phyloP scores from a whole-genome alignment of 2,888 invertebrate species.

The Hydroisotoma schaefferi region DNA sequence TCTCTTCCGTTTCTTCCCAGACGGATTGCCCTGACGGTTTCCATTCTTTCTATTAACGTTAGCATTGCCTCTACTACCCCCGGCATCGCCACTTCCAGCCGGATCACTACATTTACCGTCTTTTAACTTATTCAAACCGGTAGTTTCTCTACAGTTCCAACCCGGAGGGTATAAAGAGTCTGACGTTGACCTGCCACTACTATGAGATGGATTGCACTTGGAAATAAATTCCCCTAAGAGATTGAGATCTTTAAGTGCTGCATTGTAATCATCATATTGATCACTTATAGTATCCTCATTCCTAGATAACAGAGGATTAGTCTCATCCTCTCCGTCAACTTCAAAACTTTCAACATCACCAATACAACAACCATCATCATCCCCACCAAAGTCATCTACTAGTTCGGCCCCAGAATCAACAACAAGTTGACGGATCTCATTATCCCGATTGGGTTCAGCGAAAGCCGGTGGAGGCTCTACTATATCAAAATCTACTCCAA shows the following conservation, averaged over 20 bases:
- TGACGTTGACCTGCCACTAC: not conserved
- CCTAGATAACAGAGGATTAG: not conserved
- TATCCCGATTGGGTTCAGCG: conserved; percentile 23
- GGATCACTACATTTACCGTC: not conserved
- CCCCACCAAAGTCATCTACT: conserved; percentile 29
- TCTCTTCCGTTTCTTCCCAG: conserved; percentile 38
- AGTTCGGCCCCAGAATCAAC: conserved; percentile 34
- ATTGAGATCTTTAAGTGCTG: not conserved
- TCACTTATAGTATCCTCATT: conserved; percentile 11
- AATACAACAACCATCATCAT: conserved; percentile 9
- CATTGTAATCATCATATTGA: not conserved
- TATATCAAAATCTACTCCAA: conserved; percentile 36
- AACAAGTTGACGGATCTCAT: conserved; percentile 34
- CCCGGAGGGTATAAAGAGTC: not conserved
- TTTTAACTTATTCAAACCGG: not conserved
- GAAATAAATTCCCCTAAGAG: not conserved
- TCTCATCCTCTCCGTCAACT: conserved; percentile 1
- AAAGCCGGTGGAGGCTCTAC: conserved; percentile 35
- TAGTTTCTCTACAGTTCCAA: not conserved
- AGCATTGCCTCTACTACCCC: conserved; percentile 11
- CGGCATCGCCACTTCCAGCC: not conserved
- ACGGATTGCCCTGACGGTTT: not conserved
- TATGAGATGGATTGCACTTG: no score
- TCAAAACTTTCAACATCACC: conserved; percentile 6
- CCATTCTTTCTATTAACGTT: conserved; percentile 5